Base-by-base conservation (phyloP, 64 coral and sea anemone genomes). In the Astreopora myriophthalma region DNA sequence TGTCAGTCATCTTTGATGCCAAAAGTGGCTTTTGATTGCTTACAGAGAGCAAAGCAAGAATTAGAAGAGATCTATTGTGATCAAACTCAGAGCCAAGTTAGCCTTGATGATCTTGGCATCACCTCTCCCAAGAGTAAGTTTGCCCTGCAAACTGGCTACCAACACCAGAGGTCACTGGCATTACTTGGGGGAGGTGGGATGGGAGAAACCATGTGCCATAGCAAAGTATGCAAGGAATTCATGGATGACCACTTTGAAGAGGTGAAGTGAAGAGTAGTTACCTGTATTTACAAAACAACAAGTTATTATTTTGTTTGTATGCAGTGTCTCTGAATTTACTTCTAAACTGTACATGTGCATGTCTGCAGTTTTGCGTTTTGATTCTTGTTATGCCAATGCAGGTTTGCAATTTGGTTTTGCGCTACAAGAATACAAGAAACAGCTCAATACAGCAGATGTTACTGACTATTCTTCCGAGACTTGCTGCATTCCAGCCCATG, bases 181-280 rank as follows among this genome's bases (percentile, higher is more conserved):
- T 52, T 95, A 61, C 79, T 93, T 69, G 81, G 87, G 3, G 73
- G 90, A 33, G 89, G 93, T 68, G 91, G 87, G 0, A 74, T 93
- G 86, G 81, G 81, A 11, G 94, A 99, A 49, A 84, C 85, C 31
- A 86, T 91, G 70, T 99, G 97, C 29, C 97, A 99, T 30, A 99
- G 97, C 69, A 95, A 93, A 77, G 94, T 96, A 8, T 99, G 97
- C 39, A 93, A 93, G 42, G 94, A 99, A 86, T 99, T 89, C 75
- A 93, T 99, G 85, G 97, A 99, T 73, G 48, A 84, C 23, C 93
- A 96, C 69, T 99, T 99, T 99, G 94, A 95, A 44, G 97, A 99
- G 90, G 94, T 96, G 66, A 73, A 9, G 6, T 5, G 42, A 51
- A n/a, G n/a, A 75, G 1, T 39, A 19, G 1, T 37, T 26, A 0